phyloP scores from a whole-genome alignment of 2,888 invertebrate genomes.

The Mythimna lalbum region DNA sequence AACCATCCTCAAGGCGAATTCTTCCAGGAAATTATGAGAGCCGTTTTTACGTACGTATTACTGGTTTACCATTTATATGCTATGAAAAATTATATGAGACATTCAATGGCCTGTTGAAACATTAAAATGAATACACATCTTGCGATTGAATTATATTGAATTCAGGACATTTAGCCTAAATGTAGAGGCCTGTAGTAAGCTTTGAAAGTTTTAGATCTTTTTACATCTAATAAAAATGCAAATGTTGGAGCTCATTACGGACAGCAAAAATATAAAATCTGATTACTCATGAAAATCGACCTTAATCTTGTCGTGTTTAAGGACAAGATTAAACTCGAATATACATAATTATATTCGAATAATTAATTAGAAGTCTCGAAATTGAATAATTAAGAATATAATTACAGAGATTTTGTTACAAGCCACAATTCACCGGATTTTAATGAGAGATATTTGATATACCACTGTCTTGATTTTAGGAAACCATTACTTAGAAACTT shows the following conservation, averaged over 20 bases:
- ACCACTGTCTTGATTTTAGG: constrained; percentile 7
- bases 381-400: constrained; percentile 56
- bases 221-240: constrained; percentile 1
- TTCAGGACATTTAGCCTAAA: not conserved
- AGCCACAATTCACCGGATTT: constrained; percentile 42
- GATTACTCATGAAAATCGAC: constrained; percentile 29
- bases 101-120: not conserved
- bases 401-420: constrained; percentile 51
- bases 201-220: not conserved
- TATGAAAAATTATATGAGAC: not conserved
- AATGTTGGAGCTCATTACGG: not conserved
- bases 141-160: not conserved
- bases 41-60: constrained; percentile 91
- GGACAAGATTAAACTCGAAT: constrained; percentile 45
- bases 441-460: constrained; percentile 40
- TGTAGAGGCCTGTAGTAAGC: not conserved
- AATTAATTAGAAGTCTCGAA: constrained; percentile 46
- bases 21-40: constrained; percentile 92
- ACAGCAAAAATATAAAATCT: not conserved
- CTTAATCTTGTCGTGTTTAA: too few species aligned
- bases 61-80: not conserved
- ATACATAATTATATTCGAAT: constrained; percentile 48
- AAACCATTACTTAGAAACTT: constrained; percentile 4
- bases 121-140: not conserved
- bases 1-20: constrained; percentile 89